Evolutionary conservation across 2,888 invertebrate species (phyloP), one percentile per base, ranked within the genome.

Genomic region (Heteromurus nitidus): DNA sequence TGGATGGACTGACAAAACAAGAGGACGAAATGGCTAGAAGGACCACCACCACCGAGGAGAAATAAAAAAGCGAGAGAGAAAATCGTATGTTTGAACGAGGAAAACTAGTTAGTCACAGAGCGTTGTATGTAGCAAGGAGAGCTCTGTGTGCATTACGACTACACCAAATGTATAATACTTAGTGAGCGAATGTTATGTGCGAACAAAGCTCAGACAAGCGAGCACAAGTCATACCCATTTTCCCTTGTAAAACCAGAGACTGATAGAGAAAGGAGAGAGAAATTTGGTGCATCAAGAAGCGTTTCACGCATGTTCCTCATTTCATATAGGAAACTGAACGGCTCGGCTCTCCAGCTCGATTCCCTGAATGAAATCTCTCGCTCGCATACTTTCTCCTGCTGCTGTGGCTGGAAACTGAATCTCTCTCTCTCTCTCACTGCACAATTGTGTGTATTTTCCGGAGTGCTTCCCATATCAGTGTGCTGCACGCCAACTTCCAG

Each of bases 11-110:
- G 82, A 82, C 76, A 74, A 75, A 47, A 44, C 76, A 65, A 53
- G 75, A 72, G 58, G 67, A 72, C 76, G 67, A 67, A 68, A 69
- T 68, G 68, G 55, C 73, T 70, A 68, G 67, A 76, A 64, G 53
- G 74, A 47, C 72, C 42, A 74, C 74, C 64, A 67, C 74, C 64
- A 67, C 55, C 30, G 50, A 62, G 53, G 60, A 58, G 60, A 72
- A 22, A 60, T 30, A 72, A 42, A n/a, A n/a, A 62, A 58, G 70
- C 42, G 55, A 55, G 22, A 55, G 36, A 53, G 74, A 73, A 81
- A 85, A 85, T 85, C 82, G 84, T 85, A 85, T 85, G 85, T 84
- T 86, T 84, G 82, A 85, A 74, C 83, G 85, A 84, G 76, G 83
- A 84, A 84, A n/a, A 80, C 76, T 84, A 64, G 64, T 64, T 64